These are phyloP conservation scores for Metopolophium dirhodum DNA, from an alignment of 1,140 invertebrate genomes.

Conservation along the genomic window DNA sequence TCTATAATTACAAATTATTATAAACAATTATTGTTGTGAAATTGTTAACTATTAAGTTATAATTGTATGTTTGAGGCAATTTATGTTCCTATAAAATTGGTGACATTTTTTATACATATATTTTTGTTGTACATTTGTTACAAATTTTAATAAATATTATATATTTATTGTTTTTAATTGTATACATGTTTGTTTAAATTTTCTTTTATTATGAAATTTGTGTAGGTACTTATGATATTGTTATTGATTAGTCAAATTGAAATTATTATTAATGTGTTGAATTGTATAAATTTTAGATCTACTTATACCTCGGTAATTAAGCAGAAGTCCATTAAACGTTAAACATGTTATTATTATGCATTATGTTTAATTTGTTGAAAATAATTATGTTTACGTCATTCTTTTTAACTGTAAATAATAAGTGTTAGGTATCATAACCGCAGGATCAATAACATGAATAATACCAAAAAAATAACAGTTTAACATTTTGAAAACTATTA, in stretches of 20 bases:
- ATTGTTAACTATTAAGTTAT: conserved; percentile 48
- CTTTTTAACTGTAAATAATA: background rate
- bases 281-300: conserved; percentile 40
- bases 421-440: background rate
- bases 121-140: conserved; percentile 43
- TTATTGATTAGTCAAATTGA: conserved; percentile 25
- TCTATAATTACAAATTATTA: conserved; percentile 30
- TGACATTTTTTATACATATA: conserved; percentile 49
- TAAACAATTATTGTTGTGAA: conserved; percentile 45
- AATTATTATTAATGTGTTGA: conserved; percentile 30
- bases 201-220: background rate
- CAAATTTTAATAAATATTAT: background rate
- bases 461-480: background rate
- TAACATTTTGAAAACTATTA: too few species aligned
- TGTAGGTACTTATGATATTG: background rate
- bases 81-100: conserved; percentile 55
- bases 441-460: background rate
- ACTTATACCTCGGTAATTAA: background rate
- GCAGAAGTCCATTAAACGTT: conserved; percentile 24
- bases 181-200: conserved; percentile 5
- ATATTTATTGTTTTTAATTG: conserved; percentile 23
- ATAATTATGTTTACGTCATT: background rate
- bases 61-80: background rate
- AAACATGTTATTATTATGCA: conserved; percentile 12
- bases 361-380: conserved; percentile 13